Percentiles rank a stretch among this genome's conserved stretches.
These are phyloP conservation scores for Zootoca vivipara DNA, from an alignment of 2,113 vertebrate genomes.

Conservation along the genomic window DNA sequence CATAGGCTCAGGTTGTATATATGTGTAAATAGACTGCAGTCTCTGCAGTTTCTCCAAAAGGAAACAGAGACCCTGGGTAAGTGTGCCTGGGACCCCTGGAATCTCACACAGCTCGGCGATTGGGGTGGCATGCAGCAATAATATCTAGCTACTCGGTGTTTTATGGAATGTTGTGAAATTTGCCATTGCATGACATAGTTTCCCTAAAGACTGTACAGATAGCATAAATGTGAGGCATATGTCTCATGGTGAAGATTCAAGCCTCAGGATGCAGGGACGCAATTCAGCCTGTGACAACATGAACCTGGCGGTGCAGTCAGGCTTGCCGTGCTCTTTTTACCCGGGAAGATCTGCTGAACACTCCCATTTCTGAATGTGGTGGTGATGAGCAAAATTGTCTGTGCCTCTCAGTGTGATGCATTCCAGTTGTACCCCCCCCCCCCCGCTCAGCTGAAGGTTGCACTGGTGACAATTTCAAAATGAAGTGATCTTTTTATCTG, in stretches of 20 bases:
- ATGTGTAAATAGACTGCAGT: too few species aligned
- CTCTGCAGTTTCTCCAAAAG: too few species aligned
- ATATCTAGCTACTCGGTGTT: neutral
- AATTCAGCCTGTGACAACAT: neutral
- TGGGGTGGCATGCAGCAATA: neutral
- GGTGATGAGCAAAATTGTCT: neutral
- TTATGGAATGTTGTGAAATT: slow-evolving; percentile 5
- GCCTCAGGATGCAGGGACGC: neutral
- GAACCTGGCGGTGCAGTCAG: neutral
- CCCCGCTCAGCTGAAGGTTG: neutral
- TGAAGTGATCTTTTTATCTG: neutral
- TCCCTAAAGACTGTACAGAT: neutral
- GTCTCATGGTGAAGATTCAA: neutral
- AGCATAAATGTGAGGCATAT: neutral
- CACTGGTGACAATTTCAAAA: neutral
- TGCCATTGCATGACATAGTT: neutral
- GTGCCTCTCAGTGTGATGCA: neutral
- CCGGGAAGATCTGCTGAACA: neutral
- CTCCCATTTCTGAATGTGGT: neutral
- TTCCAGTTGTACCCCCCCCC: neutral
- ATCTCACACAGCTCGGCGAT: too few species aligned
- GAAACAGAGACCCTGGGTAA: too few species aligned
- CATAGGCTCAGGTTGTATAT: too few species aligned
- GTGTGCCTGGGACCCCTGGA: too few species aligned
- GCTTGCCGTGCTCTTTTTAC: neutral